Evolutionary conservation across 2,797 vertebrate species (phyloP), one percentile per base, ranked within the genome.

Genomic region (Danio jaintianensis): DNA sequence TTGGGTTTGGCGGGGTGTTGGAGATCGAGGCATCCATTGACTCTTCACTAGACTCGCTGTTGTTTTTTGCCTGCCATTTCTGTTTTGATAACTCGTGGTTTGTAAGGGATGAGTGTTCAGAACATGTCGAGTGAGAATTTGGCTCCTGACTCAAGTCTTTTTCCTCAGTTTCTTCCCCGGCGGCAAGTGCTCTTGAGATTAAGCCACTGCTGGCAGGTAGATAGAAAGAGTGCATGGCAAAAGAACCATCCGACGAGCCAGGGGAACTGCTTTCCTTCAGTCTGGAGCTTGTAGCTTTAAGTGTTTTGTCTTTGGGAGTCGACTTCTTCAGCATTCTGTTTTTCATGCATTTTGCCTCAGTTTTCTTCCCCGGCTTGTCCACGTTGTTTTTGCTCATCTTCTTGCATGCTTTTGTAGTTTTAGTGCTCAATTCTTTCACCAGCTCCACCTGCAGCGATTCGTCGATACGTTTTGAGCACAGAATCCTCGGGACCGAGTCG

Each of bases 401-500:
- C 63, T 78, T 83, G 68, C 36, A 66, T 7, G 16, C 10, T 38
- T 76, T 78, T 58, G 77, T 71, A 36, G 56, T 71, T 69, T 88
- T 84, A 79, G 84, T 87, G 53, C 59, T 62, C 48, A 71, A 40
- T 10, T 38, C 50, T 66, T 47, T 73, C 48, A 84, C 72, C 1
- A 38, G 45, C 7, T 86, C 82, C 11, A 42, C 68, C 50, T 64
- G 2, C 0, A 83, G 82, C 40, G 86, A 83, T 38, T 86, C 45
- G 1, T 90, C 84, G 6, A 87, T 84, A 52, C 90, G 91, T 87
- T 94, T 94, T 1, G 93, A 91, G 42, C 93, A 92, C 67, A 92
- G 89, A 48, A 94, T 90, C 85, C 91, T 88, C 0, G 93, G 93
- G 70, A 94, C 89, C 0, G 92, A 90, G 72, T 94, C 92, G 53